Base-by-base conservation (phyloP, 2,797 vertebrate genomes). In the Chanos chanos region DNA sequence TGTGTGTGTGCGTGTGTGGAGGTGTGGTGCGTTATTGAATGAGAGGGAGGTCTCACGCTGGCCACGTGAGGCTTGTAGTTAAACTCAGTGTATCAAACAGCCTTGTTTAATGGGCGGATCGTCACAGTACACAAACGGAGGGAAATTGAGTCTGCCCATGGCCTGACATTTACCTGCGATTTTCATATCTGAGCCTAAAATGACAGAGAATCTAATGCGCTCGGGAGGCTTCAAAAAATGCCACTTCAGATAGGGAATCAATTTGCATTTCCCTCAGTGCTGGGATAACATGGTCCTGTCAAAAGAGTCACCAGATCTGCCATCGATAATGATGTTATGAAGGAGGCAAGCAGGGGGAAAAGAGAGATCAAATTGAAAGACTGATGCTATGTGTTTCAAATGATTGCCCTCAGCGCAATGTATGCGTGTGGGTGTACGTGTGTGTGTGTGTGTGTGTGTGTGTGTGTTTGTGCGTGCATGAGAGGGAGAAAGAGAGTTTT, bases 191-290 rank as follows among this genome's bases (percentile, higher is more conserved):
- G 63, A 76, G 76, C 75, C 77, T 80, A 76, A 88, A 87, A 86
- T 85, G 87, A 87, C 87, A 88, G 86, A 80, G 79, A 70, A 71
- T 80, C 83, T 85, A 86, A 86, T 79, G 77, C 77, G 84, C 76
- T 71, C 77, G 78, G 77, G 74, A 78, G 80, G 61, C 81, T 86
- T 68, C 55, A 66, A 88, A 88, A 90, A 88, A 89, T 89, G 89
- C 83, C 89, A 91, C 73, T 76, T 86, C 82, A 85, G 85, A 89
- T 90, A 86, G 85, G 76, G 87, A 89, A 89, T 90, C 89, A 89
- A 90, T 90, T 89, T 89, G 89, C 89, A 90, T 91, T 88, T 89
- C 85, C 86, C 73, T 64, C 76, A 49, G 82, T 80, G 88, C 74
- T 79, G 57, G 81, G 83, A 82, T 86, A 89, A 88, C 84, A 87